Evolutionary conservation across 2,113 vertebrate genomes (phyloP).

Genomic region (Aegotheles bennettii): DNA sequence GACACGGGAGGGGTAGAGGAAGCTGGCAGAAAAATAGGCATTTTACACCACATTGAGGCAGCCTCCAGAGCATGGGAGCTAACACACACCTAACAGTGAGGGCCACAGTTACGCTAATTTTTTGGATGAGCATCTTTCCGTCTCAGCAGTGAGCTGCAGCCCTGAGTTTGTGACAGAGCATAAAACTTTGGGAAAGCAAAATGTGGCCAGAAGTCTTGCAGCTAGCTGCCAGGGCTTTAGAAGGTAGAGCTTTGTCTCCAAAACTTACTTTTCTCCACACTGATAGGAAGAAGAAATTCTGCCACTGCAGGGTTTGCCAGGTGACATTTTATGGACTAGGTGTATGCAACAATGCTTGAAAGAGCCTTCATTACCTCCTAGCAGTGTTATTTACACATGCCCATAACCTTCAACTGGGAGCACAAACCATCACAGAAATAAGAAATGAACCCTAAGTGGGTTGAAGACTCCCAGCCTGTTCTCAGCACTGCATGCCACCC

Average conservation of each 20-base stretch:
- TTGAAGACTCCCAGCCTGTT: background rate
- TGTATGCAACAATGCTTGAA: background rate
- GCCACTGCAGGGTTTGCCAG: background rate
- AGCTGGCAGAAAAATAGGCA: background rate
- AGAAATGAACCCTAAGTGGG: background rate
- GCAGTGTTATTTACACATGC: background rate
- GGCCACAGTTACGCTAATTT: background rate
- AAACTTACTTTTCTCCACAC: background rate
- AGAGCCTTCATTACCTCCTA: background rate
- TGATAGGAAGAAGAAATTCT: background rate
- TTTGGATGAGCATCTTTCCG: background rate
- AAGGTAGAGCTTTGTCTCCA: background rate
- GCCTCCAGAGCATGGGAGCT: background rate
- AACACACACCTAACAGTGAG: background rate
- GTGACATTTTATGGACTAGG: background rate
- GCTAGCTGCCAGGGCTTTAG: background rate
- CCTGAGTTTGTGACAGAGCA: background rate
- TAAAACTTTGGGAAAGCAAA: background rate
- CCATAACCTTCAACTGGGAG: background rate
- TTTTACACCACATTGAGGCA: background rate
- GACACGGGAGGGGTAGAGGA: background rate
- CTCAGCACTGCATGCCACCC: background rate
- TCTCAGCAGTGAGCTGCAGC: accelerated
- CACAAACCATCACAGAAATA: background rate
- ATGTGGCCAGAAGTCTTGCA: background rate